These are phyloP conservation scores for Drosophila kohkoa DNA, from an alignment of 1,140 invertebrate genomes.

Conservation along the genomic window DNA sequence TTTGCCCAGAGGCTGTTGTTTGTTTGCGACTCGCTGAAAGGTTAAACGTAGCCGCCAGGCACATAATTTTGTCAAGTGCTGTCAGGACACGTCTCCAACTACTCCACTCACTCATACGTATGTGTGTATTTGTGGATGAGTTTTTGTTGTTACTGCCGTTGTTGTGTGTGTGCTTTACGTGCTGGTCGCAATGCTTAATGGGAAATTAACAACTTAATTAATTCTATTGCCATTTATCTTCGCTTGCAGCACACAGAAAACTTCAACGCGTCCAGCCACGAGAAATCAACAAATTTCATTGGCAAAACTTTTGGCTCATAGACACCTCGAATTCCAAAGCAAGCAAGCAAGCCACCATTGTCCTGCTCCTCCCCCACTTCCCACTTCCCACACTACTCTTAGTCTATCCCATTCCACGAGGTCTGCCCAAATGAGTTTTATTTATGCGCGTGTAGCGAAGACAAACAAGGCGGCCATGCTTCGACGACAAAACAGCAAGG, in stretches of 20 bases:
- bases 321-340: conserved; percentile 2
- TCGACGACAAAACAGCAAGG: background rate
- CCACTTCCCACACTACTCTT: background rate
- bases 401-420: background rate
- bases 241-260: conserved; percentile 49
- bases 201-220: conserved; percentile 84
- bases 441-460: conserved; percentile 72
- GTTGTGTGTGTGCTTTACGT: conserved; percentile 62
- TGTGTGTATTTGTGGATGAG: conserved; percentile 5
- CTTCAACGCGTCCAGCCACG: conserved; percentile 50
- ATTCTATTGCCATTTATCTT: conserved; percentile 82
- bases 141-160: conserved; percentile 15
- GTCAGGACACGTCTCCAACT: conserved; percentile 57
- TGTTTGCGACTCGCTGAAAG: conserved; percentile 64
- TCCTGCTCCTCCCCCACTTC: background rate
- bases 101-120: conserved; percentile 19
- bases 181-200: conserved; percentile 69
- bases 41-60: conserved; percentile 73
- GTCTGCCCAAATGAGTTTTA: conserved; percentile 66
- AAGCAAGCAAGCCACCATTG: background rate
- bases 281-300: conserved; percentile 77
- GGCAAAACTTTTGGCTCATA: conserved; percentile 62
- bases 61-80: conserved; percentile 82
- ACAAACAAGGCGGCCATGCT: conserved; percentile 53
- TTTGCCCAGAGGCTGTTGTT: conserved; percentile 51